phyloP scores from a whole-genome alignment of 2,888 invertebrate species.

The Cephus runcator region DNA sequence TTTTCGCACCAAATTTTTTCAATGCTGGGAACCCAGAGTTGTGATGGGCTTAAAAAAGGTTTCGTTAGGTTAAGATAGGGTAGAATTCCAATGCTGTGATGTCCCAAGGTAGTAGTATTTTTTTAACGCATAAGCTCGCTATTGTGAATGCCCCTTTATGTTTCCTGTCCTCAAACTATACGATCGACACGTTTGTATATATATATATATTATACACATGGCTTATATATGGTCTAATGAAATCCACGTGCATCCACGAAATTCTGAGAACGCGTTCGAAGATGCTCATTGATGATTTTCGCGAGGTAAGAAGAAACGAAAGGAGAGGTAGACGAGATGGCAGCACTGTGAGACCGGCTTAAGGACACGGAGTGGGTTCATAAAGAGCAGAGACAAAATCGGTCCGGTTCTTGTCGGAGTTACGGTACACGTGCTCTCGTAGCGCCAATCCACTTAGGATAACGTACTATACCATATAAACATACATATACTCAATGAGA shows the following conservation, averaged over 20 bases:
- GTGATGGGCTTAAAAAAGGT: too few relatives aligned
- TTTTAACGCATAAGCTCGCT: too few relatives aligned
- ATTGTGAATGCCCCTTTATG: too few relatives aligned
- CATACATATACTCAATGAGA: background rate
- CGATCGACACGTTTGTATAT: too few relatives aligned
- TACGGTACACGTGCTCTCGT: slow-evolving; percentile 6
- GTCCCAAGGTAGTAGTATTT: too few relatives aligned
- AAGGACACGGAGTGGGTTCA: slow-evolving; percentile 9
- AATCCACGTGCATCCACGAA: background rate
- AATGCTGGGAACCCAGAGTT: too few relatives aligned
- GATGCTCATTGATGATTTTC: slow-evolving; percentile 2
- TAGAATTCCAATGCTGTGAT: too few relatives aligned
- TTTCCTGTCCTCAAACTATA: too few relatives aligned
- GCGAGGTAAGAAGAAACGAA: background rate
- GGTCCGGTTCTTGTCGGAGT: slow-evolving; percentile 2
- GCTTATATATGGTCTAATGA: background rate
- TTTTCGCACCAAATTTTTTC: too few relatives aligned
- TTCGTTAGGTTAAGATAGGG: too few relatives aligned
- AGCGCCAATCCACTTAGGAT: slow-evolving; percentile 5
- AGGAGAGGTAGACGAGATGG: background rate
- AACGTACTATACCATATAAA: background rate
- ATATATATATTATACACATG: background rate
- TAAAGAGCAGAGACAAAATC: slow-evolving; percentile 13
- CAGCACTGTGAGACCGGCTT: background rate
- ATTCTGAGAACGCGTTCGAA: background rate